phyloP scores from a whole-genome alignment of 1,140 invertebrate species.

The Drosophila trapezifrons region DNA sequence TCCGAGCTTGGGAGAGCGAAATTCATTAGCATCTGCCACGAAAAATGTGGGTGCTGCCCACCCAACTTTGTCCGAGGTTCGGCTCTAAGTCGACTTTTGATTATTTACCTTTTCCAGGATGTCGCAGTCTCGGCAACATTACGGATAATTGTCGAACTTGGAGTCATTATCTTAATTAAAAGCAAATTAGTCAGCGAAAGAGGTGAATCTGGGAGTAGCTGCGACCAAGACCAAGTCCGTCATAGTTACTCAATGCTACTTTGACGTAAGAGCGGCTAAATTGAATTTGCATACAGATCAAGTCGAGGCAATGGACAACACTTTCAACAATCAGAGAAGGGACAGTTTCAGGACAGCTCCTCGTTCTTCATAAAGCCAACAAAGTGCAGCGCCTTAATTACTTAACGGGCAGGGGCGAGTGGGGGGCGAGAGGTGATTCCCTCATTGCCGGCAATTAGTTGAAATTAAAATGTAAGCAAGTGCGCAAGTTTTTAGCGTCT shows the following conservation, averaged over 20 bases:
- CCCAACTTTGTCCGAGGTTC: conserved; percentile 12
- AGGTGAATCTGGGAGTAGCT: conserved; percentile 25
- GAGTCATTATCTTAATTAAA: conserved; percentile 81
- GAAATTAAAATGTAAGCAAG: conserved; percentile 78
- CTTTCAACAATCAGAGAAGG: conserved; percentile 62
- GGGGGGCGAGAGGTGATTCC: conserved; percentile 7
- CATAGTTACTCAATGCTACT: conserved; percentile 42
- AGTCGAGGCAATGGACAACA: conserved; percentile 55
- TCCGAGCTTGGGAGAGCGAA: background rate
- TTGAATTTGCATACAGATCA: conserved; percentile 80
- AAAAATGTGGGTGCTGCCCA: conserved; percentile 10
- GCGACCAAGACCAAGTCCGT: conserved; percentile 9
- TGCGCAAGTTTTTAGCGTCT: conserved; percentile 63
- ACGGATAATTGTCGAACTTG: conserved; percentile 75
- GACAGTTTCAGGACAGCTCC: conserved; percentile 24
- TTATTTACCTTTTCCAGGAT: conserved; percentile 61
- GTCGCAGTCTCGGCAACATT: conserved; percentile 35
- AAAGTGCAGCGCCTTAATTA: conserved; percentile 78
- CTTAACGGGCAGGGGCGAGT: conserved; percentile 53
- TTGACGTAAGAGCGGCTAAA: conserved; percentile 61
- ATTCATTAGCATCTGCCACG: conserved; percentile 35
- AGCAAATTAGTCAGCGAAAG: conserved; percentile 71
- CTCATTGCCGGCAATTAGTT: conserved; percentile 71
- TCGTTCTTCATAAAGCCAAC: conserved; percentile 56
- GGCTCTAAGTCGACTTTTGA: conserved; percentile 28